phyloP scores from a whole-genome alignment of 2,797 vertebrate genomes.

The Poecilia velifera region DNA sequence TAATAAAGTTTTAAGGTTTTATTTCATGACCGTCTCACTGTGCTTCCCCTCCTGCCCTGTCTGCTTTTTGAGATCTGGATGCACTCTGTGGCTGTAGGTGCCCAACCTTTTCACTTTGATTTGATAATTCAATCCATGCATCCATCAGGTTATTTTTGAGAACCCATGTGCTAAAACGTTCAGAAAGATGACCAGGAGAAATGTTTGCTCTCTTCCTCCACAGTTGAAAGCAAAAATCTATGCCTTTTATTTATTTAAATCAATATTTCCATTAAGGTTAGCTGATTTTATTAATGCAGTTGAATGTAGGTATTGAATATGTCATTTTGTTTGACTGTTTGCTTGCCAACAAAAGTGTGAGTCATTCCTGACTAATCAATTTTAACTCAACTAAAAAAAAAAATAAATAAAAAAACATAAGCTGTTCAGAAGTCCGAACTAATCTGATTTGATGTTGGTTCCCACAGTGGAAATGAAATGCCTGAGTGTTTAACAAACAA shows the following conservation, averaged over 20 bases:
- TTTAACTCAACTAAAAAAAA: not conserved
- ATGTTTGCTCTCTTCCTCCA: not conserved
- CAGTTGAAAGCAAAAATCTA: not conserved
- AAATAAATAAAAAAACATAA: too few species aligned
- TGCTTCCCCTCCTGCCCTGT: not conserved
- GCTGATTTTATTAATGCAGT: not conserved
- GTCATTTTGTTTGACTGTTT: not conserved
- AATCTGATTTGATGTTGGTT: not conserved
- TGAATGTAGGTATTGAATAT: not conserved
- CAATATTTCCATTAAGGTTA: not conserved
- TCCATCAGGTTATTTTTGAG: not conserved
- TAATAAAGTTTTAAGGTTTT: not conserved
- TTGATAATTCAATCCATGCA: not conserved
- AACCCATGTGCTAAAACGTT: not conserved
- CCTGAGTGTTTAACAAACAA: not conserved
- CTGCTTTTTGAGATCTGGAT: not conserved
- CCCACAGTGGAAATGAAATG: not conserved
- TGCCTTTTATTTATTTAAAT: not conserved
- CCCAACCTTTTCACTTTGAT: not conserved
- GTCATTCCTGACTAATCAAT: not conserved
- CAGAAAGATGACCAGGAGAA: not conserved
- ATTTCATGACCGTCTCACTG: not conserved
- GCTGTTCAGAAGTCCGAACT: not conserved
- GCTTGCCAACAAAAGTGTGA: not conserved
- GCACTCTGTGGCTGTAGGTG: not conserved